These are phyloP conservation scores for Rhinichthys osculus DNA, from an alignment of 2,797 vertebrate species.

Conservation along the genomic window DNA sequence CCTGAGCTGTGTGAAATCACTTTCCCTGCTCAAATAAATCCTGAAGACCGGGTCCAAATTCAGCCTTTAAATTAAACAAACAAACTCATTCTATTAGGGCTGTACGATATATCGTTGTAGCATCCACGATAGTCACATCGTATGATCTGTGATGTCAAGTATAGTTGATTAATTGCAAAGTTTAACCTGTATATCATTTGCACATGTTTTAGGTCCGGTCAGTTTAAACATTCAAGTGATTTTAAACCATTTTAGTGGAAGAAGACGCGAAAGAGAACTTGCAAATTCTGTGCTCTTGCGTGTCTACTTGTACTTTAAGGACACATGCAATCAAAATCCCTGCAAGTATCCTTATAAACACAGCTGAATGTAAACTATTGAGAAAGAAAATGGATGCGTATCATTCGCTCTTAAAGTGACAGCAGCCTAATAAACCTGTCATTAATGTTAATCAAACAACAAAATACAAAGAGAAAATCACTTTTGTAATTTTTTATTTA, in stretches of 20 bases:
- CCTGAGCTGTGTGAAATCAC: slow-evolving; percentile 35
- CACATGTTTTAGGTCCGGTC: neutral
- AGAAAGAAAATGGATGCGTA: neutral
- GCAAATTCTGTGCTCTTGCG: too few species aligned
- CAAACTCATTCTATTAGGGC: slow-evolving; percentile 1
- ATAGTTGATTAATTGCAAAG: neutral
- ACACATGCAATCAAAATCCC: neutral
- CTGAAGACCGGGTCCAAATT: neutral
- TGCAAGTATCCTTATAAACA: accelerated
- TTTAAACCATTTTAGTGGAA: neutral
- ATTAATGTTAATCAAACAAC: neutral
- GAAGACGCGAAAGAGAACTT: too few species aligned
- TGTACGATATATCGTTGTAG: neutral
- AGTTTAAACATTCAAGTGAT: neutral
- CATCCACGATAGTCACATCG: too few species aligned
- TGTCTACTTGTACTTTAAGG: neutral
- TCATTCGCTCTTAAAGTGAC: neutral
- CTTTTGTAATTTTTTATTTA: neutral
- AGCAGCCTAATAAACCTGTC: neutral
- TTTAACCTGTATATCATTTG: neutral
- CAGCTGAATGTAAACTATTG: neutral
- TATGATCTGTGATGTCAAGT: neutral
- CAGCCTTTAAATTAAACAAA: slow-evolving; percentile 3
- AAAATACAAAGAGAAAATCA: neutral
- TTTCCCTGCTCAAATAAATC: slow-evolving; percentile 45